Evolutionary conservation across 2,113 vertebrate species (phyloP).

Genomic region (Fregetta grallaria): DNA sequence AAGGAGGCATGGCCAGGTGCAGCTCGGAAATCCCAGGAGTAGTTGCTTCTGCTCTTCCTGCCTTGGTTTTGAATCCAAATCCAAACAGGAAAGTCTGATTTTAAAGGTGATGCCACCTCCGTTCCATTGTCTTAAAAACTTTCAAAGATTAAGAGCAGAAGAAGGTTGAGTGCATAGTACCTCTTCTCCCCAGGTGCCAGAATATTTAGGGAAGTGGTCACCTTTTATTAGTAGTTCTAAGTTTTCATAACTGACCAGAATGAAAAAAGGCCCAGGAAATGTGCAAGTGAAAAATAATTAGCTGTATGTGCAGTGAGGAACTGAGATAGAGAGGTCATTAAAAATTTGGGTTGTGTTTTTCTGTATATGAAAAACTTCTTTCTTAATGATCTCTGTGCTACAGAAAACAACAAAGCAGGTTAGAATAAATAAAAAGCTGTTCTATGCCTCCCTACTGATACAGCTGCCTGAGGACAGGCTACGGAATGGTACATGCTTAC

Average conservation of each 20-base stretch:
- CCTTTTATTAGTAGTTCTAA: not conserved
- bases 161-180: not conserved
- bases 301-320: not conserved
- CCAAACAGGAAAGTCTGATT: not conserved
- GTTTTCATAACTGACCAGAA: not conserved
- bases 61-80: not conserved
- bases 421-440: constrained; percentile 19
- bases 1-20: constrained; percentile 38
- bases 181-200: not conserved
- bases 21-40: not conserved
- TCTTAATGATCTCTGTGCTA: not conserved
- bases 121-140: not conserved
- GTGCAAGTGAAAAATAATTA: not conserved
- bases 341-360: constrained; percentile 15
- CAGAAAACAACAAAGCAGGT: constrained; percentile 30
- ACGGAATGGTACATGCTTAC: not conserved
- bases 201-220: not conserved
- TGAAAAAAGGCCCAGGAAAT: not conserved
- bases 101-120: not conserved
- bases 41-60: not conserved
- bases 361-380: not conserved
- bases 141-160: not conserved
- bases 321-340: not conserved
- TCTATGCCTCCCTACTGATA: not conserved
- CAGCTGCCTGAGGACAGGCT: constrained; percentile 7